Percentiles rank a stretch among this genome's conserved stretches.
These are phyloP conservation scores for Arnoldichthys spilopterus DNA, from an alignment of 2,797 vertebrate genomes.

Conservation along the genomic window DNA sequence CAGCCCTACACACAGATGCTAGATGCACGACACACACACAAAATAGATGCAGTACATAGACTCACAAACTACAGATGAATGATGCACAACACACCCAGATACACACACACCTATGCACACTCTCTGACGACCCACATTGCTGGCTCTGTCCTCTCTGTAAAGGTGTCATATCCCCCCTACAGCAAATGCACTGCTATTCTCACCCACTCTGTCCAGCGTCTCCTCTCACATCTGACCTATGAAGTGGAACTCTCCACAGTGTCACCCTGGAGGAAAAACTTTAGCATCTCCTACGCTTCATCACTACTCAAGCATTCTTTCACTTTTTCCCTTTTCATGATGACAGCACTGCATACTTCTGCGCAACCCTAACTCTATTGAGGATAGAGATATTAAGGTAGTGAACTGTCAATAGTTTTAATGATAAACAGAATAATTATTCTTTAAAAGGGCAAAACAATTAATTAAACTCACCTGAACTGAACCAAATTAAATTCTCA, in stretches of 20 bases:
- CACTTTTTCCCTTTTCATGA: background rate
- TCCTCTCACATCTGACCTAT: slow-evolving; percentile 8
- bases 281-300: background rate
- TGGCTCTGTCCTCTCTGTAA: slow-evolving; percentile 43
- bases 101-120: background rate
- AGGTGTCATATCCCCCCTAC: slow-evolving; percentile 13
- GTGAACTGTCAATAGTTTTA: no score
- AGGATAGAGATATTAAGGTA: no score
- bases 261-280: background rate
- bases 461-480: no score
- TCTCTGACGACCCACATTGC: slow-evolving; percentile 21
- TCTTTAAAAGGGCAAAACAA: no score
- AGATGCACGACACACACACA: background rate
- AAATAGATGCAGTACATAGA: background rate
- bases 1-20: background rate
- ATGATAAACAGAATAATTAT: no score
- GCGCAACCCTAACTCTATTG: no score
- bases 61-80: background rate
- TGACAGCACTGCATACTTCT: background rate
- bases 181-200: slow-evolving; percentile 24
- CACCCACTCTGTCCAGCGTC: slow-evolving; percentile 13
- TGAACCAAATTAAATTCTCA: no score
- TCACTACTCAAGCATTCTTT: background rate
- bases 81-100: background rate
- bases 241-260: background rate